phyloP scores from a whole-genome alignment of 2,113 vertebrate species.

The Chlamydotis undulata region DNA sequence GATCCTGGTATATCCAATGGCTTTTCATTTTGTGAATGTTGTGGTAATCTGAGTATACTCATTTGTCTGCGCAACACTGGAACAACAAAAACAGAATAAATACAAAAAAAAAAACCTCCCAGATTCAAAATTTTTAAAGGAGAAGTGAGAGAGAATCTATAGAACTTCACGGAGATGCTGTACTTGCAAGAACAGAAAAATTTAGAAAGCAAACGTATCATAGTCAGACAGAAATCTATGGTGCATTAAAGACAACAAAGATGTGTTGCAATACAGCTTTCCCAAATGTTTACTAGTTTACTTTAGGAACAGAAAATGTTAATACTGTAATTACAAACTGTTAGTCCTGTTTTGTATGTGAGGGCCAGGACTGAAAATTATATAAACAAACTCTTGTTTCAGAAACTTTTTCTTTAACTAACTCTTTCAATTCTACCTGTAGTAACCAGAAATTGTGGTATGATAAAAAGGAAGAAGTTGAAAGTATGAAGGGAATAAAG shows the following conservation, averaged over 20 bases:
- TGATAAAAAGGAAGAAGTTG: neutral
- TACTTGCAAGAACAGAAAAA: constrained; percentile 18
- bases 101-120: neutral
- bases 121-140: neutral
- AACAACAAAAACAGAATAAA: neutral
- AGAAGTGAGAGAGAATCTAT: neutral
- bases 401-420: constrained; percentile 63
- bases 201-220: neutral
- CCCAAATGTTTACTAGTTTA: constrained; percentile 73
- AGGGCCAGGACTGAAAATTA: constrained; percentile 74
- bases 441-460: neutral
- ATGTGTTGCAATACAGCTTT: constrained; percentile 70
- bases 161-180: neutral
- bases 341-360: constrained; percentile 72
- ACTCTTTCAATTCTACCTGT: constrained; percentile 58
- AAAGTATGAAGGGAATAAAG: neutral
- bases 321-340: constrained; percentile 77
- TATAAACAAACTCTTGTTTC: constrained; percentile 74
- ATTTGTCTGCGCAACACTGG: neutral
- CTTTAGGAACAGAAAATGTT: constrained; percentile 75
- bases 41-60: neutral
- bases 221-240: constrained; percentile 32
- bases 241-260: constrained; percentile 60
- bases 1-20: neutral
- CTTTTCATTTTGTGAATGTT: neutral